Base-by-base conservation (phyloP, 2,797 vertebrate genomes). In the Macrochelys suwanniensis region DNA sequence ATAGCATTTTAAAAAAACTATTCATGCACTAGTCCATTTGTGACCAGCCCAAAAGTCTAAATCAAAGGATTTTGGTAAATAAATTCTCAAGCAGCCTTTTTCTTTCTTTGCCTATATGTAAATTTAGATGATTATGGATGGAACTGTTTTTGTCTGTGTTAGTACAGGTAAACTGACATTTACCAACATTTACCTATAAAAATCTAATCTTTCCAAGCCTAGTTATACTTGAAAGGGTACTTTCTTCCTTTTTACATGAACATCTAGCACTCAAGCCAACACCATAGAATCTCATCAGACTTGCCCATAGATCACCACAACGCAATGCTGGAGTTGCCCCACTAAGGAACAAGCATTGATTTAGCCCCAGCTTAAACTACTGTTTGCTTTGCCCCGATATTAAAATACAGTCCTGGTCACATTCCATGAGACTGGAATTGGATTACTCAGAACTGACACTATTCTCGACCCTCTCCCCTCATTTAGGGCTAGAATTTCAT, bases 171-270 rank as follows among this genome's bases (percentile, higher is more conserved):
- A 71, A 71, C n/a, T 42, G 65, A 42, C n/a, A 2, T 71, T 71
- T 71, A 71, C 65, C n/a, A 71, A 37, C 17, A 23, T 71, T 71
- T 71, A 23, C n/a, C n/a, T 23, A 33, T 37, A 68, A 19, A 68
- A 37, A 21, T 37, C 17, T 9, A 65, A n/a, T n/a, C 61, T 17
- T 65, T 19, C 7, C 17, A 19, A 68, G 17, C n/a, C 5, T 68
- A 68, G 65, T 37, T 86, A 90, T 90, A 95, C 92, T 96, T 96
- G 93, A 97, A 96, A 93, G 80, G 76, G 84, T 95, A 95, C 95
- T 94, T 96, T 92, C 54, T 96, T 96, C 92, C 93, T 95, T 88
- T 94, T 28, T 93, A 37, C 47, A 8, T 0, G 1, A 65, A 93
- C 85, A 82, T 2, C 0, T 91, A 88, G 94, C 96, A 95, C 89